phyloP scores from a whole-genome alignment of 2,113 vertebrate genomes.

The Oreochromis aureus region DNA sequence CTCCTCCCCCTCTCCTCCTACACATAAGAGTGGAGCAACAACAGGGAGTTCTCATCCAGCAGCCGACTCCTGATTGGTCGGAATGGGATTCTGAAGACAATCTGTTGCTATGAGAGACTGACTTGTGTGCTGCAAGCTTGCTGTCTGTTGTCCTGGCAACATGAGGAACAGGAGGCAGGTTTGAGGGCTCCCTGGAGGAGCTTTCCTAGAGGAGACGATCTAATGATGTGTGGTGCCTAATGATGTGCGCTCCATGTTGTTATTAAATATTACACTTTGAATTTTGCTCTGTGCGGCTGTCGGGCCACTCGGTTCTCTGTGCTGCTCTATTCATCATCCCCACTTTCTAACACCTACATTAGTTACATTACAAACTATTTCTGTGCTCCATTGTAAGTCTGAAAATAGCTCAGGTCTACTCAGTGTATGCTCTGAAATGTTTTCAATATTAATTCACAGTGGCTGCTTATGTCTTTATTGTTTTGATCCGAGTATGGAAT shows the following conservation, averaged over 20 bases:
- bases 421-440: not conserved
- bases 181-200: slow-evolving; percentile 36
- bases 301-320: not conserved
- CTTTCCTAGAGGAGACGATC: slow-evolving; percentile 17
- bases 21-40: slow-evolving; percentile 10
- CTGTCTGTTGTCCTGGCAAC: slow-evolving; percentile 70
- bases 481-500: not conserved
- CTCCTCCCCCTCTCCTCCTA: slow-evolving; percentile 17
- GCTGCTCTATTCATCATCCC: not conserved
- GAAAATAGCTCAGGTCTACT: not conserved
- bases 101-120: slow-evolving; percentile 62
- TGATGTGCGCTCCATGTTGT: slow-evolving; percentile 5
- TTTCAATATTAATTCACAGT: not conserved
- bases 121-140: slow-evolving; percentile 30
- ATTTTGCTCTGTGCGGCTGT: not conserved
- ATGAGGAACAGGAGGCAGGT: slow-evolving; percentile 42
- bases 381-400: not conserved
- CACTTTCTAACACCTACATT: not conserved
- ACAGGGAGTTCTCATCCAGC: slow-evolving; percentile 36
- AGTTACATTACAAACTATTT: not conserved
- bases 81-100: slow-evolving; percentile 35
- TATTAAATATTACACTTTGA: not conserved
- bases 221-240: slow-evolving; percentile 29
- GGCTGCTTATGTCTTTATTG: not conserved
- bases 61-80: slow-evolving; percentile 44